Evolutionary conservation across 2,888 invertebrate genomes (phyloP).

Genomic region (Tenthredo notha): DNA sequence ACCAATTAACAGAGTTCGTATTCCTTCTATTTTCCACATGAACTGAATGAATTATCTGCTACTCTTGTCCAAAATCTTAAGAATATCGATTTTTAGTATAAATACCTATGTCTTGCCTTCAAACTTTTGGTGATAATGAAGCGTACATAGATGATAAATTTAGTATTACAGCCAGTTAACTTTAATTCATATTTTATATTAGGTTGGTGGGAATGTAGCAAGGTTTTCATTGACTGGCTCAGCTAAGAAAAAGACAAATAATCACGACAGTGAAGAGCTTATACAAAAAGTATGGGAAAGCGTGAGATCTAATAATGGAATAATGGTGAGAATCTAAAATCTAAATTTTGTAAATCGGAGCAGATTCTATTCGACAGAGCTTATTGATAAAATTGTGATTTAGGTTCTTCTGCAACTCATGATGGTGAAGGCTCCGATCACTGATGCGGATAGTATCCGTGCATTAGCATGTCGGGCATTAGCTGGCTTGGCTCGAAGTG

Average conservation of each 20-base stretch:
- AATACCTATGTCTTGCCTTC: slow-evolving; percentile 8
- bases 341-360: not conserved
- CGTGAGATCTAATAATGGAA: slow-evolving; percentile 96
- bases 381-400: slow-evolving; percentile 54
- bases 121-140: not conserved
- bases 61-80: not conserved
- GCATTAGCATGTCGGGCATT: slow-evolving; percentile 96
- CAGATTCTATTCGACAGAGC: slow-evolving; percentile 2
- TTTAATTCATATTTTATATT: slow-evolving; percentile 74
- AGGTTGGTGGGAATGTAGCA: slow-evolving; percentile 80
- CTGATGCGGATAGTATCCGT: slow-evolving; percentile 97
- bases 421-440: slow-evolving; percentile 95
- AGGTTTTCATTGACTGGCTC: slow-evolving; percentile 79
- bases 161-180: slow-evolving; percentile 14
- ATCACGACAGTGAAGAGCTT: slow-evolving; percentile 89
- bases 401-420: slow-evolving; percentile 92
- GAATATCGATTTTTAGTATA: not conserved
- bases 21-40: slow-evolving; percentile 5
- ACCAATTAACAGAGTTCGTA: slow-evolving; percentile 88
- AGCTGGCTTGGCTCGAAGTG: slow-evolving; percentile 95
- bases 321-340: slow-evolving; percentile 85
- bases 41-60: not conserved
- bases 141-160: slow-evolving; percentile 14
- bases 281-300: slow-evolving; percentile 97
- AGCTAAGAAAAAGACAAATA: slow-evolving; percentile 83